Conservation (phyloP, 2,888 invertebrate genomes). For the Euzophera pinguis region DNA sequence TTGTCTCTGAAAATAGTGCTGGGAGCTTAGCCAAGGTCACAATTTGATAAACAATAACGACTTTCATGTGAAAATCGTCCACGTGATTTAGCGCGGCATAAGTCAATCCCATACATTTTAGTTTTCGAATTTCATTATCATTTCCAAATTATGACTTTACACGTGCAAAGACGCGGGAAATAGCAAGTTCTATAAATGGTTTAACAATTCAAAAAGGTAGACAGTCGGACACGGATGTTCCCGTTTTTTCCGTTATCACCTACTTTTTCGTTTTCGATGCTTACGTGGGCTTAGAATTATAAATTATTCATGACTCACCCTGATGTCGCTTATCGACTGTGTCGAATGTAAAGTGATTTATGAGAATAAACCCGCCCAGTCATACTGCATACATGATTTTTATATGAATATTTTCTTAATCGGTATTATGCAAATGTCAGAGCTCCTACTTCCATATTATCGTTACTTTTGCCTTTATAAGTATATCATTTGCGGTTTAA, state of each 20-base stretch:
- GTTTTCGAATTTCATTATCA: no score
- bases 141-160: no score
- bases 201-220: slow-evolving; percentile 19
- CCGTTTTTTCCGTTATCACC: slow-evolving; percentile 23
- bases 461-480: no score
- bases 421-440: neutral
- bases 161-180: no score
- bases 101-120: no score
- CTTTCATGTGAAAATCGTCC: no score
- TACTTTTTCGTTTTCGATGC: slow-evolving; percentile 31
- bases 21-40: no score
- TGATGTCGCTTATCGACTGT: slow-evolving; percentile 43
- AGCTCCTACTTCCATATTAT: neutral
- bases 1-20: no score
- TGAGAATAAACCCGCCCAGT: slow-evolving; percentile 19
- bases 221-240: slow-evolving; percentile 17
- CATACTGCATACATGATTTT: slow-evolving; percentile 6
- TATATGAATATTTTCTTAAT: neutral
- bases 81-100: no score
- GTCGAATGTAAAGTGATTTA: slow-evolving; percentile 39
- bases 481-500: no score
- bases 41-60: no score
- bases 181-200: no score
- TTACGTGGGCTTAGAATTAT: slow-evolving; percentile 30
- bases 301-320: slow-evolving; percentile 43